Percentiles rank a stretch among this genome's conserved stretches.
phyloP scores from a whole-genome alignment of 2,113 vertebrate species.

The Pachypanchax playfairii region DNA sequence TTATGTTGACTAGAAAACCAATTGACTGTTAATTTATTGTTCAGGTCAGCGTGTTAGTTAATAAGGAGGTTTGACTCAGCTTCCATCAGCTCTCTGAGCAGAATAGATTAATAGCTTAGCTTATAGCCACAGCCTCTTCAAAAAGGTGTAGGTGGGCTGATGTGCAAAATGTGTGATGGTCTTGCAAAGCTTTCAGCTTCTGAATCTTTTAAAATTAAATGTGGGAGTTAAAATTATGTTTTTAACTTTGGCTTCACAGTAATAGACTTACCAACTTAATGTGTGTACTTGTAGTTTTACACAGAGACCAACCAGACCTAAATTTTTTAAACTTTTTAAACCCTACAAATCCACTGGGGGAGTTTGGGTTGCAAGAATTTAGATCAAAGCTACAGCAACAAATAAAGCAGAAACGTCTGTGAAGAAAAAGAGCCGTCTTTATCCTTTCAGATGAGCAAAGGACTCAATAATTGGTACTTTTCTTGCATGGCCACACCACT shows the following conservation, averaged over 20 bases:
- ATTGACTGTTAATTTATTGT: slow-evolving; percentile 36
- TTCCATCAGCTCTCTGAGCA: slow-evolving; percentile 7
- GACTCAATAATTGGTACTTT: slow-evolving; percentile 47
- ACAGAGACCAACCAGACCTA: too few species aligned
- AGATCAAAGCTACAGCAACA: slow-evolving; percentile 32
- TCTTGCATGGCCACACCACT: slow-evolving; percentile 42
- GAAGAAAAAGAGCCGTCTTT: slow-evolving; percentile 30
- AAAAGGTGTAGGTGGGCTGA: slow-evolving; percentile 20
- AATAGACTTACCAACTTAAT: background rate
- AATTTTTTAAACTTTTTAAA: slow-evolving; percentile 20
- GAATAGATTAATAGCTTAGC: slow-evolving; percentile 24
- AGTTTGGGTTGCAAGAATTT: slow-evolving; percentile 34
- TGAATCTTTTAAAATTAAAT: background rate
- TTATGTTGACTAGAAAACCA: slow-evolving; percentile 23
- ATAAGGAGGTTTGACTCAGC: slow-evolving; percentile 17
- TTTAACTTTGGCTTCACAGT: background rate
- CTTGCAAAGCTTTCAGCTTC: background rate
- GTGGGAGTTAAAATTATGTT: background rate
- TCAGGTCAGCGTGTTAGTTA: slow-evolving; percentile 22
- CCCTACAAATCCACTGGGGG: slow-evolving; percentile 11
- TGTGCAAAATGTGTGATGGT: slow-evolving; percentile 1
- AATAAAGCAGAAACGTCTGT: slow-evolving; percentile 20
- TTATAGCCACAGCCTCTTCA: slow-evolving; percentile 12
- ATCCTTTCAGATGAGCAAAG: slow-evolving; percentile 31
- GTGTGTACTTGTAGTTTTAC: background rate